Conservation (phyloP, 1,140 invertebrate genomes). For the Ptiloglossa arizonensis region DNA sequence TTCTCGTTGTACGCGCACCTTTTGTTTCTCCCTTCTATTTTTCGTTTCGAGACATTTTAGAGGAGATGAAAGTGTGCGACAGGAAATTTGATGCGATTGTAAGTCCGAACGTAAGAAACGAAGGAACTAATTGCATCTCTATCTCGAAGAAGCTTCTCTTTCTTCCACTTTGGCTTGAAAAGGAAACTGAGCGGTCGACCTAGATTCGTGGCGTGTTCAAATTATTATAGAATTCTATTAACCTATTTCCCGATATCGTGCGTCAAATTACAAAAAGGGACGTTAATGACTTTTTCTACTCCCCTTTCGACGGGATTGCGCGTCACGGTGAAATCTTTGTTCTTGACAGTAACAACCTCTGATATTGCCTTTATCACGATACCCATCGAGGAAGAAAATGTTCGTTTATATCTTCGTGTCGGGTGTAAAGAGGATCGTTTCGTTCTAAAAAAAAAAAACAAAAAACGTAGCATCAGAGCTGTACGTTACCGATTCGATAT, state of each 20-base stretch:
- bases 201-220: constrained; percentile 25
- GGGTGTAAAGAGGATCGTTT: not conserved
- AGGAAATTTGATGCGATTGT: constrained; percentile 60
- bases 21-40: not conserved
- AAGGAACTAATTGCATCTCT: constrained; percentile 54
- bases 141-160: constrained; percentile 1
- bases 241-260: constrained; percentile 50
- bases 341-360: constrained; percentile 6
- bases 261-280: constrained; percentile 45
- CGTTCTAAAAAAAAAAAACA: not conserved
- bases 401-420: constrained; percentile 37
- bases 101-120: constrained; percentile 52
- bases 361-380: constrained; percentile 31
- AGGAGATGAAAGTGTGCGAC: constrained; percentile 57
- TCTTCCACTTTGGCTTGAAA: not conserved
- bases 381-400: not conserved
- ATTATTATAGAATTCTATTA: constrained; percentile 66
- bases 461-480: not conserved
- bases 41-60: constrained; percentile 16
- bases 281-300: constrained; percentile 47
- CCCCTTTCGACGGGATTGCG: not conserved
- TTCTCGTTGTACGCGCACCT: too few species aligned
- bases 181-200: constrained; percentile 35
- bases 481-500: not conserved
- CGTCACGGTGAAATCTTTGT: constrained; percentile 35